Base-by-base conservation (phyloP, 2,888 invertebrate genomes). In the Piscicola geometra region DNA sequence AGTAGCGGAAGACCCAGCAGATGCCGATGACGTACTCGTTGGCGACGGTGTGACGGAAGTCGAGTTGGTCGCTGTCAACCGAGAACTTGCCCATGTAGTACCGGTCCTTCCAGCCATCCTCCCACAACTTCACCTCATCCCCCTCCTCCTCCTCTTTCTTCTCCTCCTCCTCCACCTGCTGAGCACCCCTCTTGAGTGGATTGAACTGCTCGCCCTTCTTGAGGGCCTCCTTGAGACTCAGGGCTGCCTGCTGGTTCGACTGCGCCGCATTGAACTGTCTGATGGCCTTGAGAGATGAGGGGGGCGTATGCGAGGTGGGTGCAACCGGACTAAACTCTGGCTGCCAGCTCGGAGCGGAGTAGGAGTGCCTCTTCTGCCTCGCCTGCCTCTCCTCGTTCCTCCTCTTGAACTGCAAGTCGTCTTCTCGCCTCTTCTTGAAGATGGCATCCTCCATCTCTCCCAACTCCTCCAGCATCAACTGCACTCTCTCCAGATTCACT, bases 1-100 rank as follows among this genome's bases (percentile, higher is more conserved):
- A 99, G 87, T 98, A 99, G 81, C 93, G 90, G 36, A 99, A 88
- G 76, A 99, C 99, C 99, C 99, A 99, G 87, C 95, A 95, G 71
- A 99, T 88, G 0, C 99, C 99, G 73, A 92, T 89, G 1, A 96
- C 94, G 87, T 99, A 99, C 83, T 97, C 94, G 71, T 92, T 88
- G 1, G 94, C 95, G 60, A 99, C 96, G 81, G 91, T 90, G 84
- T 92, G 90, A 81, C 97, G 89, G 86, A 98, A 98, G 82, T 91
- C 91, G 0, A 82, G 67, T 78, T 87, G 87, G 35, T 85, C 81
- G 5, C 80, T 78, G 18, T 83, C 85, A 0, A 86, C 85, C 78
- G 84, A 84, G 81, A 88, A 88, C 81, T 86, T 86, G 66, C 80
- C 82, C 86, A 94, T 93, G 84, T 98, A 98, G 87, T 99, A 99